Conservation (phyloP, 2,888 invertebrate species). For the Caenorhabditis sp. region DNA sequence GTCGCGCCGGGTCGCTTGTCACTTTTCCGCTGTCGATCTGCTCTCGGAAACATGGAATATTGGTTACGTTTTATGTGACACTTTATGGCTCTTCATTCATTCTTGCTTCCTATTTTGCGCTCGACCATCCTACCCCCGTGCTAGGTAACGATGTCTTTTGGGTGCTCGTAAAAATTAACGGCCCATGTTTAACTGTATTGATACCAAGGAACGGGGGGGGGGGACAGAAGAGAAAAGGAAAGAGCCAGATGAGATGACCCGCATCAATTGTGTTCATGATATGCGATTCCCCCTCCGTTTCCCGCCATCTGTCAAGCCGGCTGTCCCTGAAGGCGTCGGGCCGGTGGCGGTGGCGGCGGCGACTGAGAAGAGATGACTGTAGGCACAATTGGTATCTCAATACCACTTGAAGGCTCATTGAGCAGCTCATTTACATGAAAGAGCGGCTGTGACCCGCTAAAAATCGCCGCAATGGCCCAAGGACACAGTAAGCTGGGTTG, state of each 20-base stretch:
- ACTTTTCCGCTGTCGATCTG: not conserved
- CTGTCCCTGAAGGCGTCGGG: slow-evolving; percentile 47
- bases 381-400: slow-evolving; percentile 61
- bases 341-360: too few relatives aligned
- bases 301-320: slow-evolving; percentile 60
- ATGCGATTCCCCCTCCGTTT: too few relatives aligned
- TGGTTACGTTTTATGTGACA: slow-evolving; percentile 23
- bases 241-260: slow-evolving; percentile 32
- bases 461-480: slow-evolving; percentile 24
- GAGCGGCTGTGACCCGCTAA: slow-evolving; percentile 41
- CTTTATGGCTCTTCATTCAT: slow-evolving; percentile 25
- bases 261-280: slow-evolving; percentile 56
- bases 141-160: too few relatives aligned
- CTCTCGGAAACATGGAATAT: slow-evolving; percentile 25
- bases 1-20: slow-evolving; percentile 18
- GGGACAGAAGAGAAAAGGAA: not conserved
- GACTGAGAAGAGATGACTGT: slow-evolving; percentile 45
- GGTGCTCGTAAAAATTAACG: slow-evolving; percentile 58
- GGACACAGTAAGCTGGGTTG: slow-evolving; percentile 5
- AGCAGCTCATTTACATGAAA: slow-evolving; percentile 63
- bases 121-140: slow-evolving; percentile 7
- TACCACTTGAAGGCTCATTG: slow-evolving; percentile 58
- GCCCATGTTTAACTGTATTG: slow-evolving; percentile 58
- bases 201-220: slow-evolving; percentile 6
- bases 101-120: not conserved